Evolutionary conservation across 2,888 invertebrate genomes (phyloP), one percentile per base, ranked within the genome.

Genomic region (Dryadula phaetusa): DNA sequence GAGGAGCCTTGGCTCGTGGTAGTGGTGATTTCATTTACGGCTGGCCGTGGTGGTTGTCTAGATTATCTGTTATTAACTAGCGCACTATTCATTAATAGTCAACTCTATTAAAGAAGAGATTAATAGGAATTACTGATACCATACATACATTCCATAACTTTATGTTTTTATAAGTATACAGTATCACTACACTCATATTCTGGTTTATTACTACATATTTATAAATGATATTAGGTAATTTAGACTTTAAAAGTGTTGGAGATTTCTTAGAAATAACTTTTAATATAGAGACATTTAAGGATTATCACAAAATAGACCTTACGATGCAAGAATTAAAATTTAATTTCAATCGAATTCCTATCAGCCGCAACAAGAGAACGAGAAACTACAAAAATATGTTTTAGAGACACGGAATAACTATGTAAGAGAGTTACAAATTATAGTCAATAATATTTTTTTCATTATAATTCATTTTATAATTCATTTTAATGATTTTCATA

Each of bases 1-100:
- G 81, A 76, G 77, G 79, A 49, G 82, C 80, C 82, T 79, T 71
- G 79, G 84, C 84, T 85, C 87, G 85, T 76, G 84, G 85, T 82
- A 77, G 79, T 79, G 79, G 75, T 71, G 73, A 49, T 53, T 66
- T 61, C 64, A 69, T 75, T 77, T 76, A 76, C 75, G 75, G 67
- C 65, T 71, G 64, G 62, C 37, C 71, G 67, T 58, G 56, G 58
- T 53, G 56, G 58, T 53, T 28, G 12, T 22, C 58, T 54, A 64
- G 37, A 46, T 62, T 46, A 54, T 28, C 14, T 56, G 25, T 34
- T 44, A 70, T 62, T 70, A 64, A 40, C 56, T 40, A 56, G 54
- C 37, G 22, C 56, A 25, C 22, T 37, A 4, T 16, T 40, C 40
- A 56, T 56, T 56, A 40, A 40, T 22, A 56, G 22, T 56, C 56